Evolutionary conservation across 2,888 invertebrate species (phyloP).

Genomic region (Eubasilissa splendida): DNA sequence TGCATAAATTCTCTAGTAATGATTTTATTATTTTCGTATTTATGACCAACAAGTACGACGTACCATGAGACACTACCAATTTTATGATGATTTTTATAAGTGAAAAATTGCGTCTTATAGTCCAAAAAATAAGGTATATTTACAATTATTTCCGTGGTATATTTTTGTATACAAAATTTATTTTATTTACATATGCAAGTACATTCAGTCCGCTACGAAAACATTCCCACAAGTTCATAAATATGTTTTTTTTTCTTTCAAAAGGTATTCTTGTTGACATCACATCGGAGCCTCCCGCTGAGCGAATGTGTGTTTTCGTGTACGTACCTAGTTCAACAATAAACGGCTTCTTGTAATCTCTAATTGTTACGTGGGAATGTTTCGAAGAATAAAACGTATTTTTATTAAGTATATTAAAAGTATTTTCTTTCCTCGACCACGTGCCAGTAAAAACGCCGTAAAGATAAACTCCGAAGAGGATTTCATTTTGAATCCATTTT

Average conservation of each 20-base stretch:
- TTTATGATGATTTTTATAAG: too few relatives aligned
- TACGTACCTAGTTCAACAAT: conserved; percentile 10
- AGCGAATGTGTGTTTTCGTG: conserved; percentile 2
- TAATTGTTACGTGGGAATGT: conserved; percentile 26
- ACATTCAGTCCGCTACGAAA: conserved; percentile 1
- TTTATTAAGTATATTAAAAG: conserved; percentile 7
- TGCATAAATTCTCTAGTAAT: too few relatives aligned
- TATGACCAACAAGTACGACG: too few relatives aligned
- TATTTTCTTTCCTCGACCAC: not conserved
- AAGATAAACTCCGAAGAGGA: conserved; percentile 39
- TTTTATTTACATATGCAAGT: too few relatives aligned
- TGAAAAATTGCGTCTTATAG: too few relatives aligned
- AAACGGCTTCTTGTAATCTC: conserved; percentile 36
- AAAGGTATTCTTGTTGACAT: conserved; percentile 30
- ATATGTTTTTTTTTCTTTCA: conserved; percentile 27
- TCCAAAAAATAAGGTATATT: too few relatives aligned
- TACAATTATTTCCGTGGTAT: too few relatives aligned
- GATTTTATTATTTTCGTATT: too few relatives aligned
- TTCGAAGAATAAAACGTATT: not conserved
- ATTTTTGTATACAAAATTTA: too few relatives aligned
- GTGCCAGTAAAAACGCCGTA: conserved; percentile 27
- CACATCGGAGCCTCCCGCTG: conserved; percentile 7
- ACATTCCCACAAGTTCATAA: conserved; percentile 27
- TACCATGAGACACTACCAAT: too few relatives aligned
- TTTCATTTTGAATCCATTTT: conserved; percentile 22